phyloP scores from a whole-genome alignment of 2,888 invertebrate species.

The Hedya salicella region DNA sequence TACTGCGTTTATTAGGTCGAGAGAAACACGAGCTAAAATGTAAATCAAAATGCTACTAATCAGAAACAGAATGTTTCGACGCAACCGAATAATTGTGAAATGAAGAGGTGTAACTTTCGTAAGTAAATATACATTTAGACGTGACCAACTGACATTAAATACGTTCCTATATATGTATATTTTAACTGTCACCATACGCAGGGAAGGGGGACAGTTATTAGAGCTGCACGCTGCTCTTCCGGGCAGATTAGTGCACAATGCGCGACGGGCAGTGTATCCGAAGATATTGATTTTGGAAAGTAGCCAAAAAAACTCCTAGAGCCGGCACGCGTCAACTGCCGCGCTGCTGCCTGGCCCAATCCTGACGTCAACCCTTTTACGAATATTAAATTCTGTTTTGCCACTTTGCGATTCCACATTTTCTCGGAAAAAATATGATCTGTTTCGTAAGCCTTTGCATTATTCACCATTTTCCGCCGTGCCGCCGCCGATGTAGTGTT shows the following conservation, averaged over 20 bases:
- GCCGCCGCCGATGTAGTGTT: constrained; percentile 43
- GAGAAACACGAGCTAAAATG: constrained; percentile 36
- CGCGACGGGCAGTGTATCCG: constrained; percentile 77
- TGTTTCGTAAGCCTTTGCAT: constrained; percentile 73
- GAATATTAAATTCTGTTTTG: constrained; percentile 86
- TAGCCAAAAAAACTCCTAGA: constrained; percentile 82
- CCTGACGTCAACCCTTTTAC: constrained; percentile 83
- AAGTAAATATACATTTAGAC: not conserved
- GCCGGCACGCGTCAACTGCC: constrained; percentile 82
- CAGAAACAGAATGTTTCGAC: constrained; percentile 32
- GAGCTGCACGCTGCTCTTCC: constrained; percentile 61
- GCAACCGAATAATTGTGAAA: constrained; percentile 34
- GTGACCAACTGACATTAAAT: not conserved
- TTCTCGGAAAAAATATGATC: constrained; percentile 77
- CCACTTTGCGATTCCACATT: constrained; percentile 82
- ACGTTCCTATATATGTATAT: not conserved
- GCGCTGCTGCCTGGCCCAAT: constrained; percentile 70
- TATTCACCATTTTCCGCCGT: constrained; percentile 71
- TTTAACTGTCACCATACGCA: not conserved
- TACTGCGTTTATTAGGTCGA: constrained; percentile 40
- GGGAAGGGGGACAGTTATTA: constrained; percentile 48
- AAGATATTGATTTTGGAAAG: constrained; percentile 84
- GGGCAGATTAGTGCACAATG: constrained; percentile 80
- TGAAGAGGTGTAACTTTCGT: constrained; percentile 15
- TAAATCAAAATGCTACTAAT: constrained; percentile 42